phyloP scores from a whole-genome alignment of 1,140 invertebrate species.

The Oreohelix idahoensis region DNA sequence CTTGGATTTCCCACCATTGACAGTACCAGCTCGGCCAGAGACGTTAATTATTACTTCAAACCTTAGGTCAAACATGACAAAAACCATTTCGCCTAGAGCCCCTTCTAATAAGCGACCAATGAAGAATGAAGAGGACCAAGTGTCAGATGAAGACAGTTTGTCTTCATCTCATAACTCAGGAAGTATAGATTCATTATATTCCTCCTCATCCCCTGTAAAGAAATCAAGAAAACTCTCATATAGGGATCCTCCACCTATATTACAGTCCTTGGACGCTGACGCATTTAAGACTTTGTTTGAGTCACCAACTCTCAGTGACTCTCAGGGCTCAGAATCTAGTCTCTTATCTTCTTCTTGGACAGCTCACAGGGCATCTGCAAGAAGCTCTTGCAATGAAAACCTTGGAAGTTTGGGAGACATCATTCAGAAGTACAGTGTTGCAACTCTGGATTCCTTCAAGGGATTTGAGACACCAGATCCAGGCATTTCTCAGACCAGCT shows the following conservation, averaged over 20 bases:
- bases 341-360: not conserved
- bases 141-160: not conserved
- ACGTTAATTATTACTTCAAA: not conserved
- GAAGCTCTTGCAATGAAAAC: not conserved
- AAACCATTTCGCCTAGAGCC: not conserved
- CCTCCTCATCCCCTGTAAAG: not conserved
- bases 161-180: not conserved
- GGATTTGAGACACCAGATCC: not conserved
- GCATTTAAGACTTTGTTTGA: not conserved
- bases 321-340: not conserved
- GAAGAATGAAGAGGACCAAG: not conserved
- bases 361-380: not conserved
- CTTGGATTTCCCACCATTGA: constrained; percentile 1
- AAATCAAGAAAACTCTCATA: constrained; percentile 2
- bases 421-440: not conserved
- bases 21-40: not conserved
- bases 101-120: not conserved
- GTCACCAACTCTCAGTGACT: constrained; percentile 11
- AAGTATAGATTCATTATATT: not conserved
- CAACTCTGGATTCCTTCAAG: constrained; percentile 9
- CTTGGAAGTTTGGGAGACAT: constrained; percentile 25
- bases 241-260: not conserved
- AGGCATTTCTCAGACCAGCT: not conserved
- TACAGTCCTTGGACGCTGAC: constrained; percentile 2
- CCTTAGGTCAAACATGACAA: not conserved